phyloP scores from a whole-genome alignment of 2,888 invertebrate genomes.

The Mimachlamys varia region DNA sequence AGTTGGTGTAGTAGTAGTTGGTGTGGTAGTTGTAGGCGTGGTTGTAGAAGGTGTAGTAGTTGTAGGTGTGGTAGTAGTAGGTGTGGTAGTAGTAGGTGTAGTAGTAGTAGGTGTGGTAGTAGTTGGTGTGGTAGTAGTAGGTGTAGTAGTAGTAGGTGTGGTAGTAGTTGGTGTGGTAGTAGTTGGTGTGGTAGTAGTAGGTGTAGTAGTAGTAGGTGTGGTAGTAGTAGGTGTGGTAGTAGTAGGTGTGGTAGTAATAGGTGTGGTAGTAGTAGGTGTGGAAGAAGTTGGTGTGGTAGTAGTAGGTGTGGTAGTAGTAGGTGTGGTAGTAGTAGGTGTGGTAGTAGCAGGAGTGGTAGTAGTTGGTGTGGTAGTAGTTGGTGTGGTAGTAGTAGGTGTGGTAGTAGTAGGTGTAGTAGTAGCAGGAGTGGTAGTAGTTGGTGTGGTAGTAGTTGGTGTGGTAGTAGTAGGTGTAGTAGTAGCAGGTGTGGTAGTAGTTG shows the following conservation, averaged over 20 bases:
- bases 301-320: not conserved
- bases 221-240: no score
- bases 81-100: not conserved
- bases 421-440: not conserved
- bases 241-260: no score
- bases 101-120: not conserved
- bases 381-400: not conserved
- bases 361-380: not conserved
- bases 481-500: not conserved
- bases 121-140: not conserved
- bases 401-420: not conserved
- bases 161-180: not conserved
- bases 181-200: no score
- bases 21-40: not conserved
- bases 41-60: not conserved
- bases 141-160: no score
- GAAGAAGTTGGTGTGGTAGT: no score
- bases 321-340: not conserved
- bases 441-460: not conserved
- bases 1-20: not conserved
- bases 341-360: not conserved
- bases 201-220: no score
- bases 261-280: no score
- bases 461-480: not conserved
- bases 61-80: not conserved